Percentiles rank a stretch among this genome's conserved stretches.
Conservation (phyloP, 2,797 vertebrate genomes). For the Characodon lateralis region DNA sequence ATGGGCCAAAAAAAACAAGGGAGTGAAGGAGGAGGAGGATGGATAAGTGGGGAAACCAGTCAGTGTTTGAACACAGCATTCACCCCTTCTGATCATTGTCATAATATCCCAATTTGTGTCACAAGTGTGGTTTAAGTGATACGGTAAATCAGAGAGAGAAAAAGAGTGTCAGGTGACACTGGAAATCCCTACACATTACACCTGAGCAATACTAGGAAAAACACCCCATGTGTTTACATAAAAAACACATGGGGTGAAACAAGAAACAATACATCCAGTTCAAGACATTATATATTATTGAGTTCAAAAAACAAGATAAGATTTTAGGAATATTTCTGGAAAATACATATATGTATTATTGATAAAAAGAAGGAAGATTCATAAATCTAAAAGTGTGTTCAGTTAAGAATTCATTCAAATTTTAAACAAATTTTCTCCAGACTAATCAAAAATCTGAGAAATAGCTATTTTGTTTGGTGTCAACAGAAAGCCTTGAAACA, state of each 20-base stretch:
- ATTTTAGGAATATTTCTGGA: no score
- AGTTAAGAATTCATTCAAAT: no score
- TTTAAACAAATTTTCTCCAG: no score
- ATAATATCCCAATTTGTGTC: conserved; percentile 85
- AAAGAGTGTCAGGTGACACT: conserved; percentile 71
- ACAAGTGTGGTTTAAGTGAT: conserved; percentile 78
- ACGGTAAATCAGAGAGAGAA: conserved; percentile 81
- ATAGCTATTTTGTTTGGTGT: no score
- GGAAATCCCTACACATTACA: conserved; percentile 33
- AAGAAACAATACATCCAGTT: no score
- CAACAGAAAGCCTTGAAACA: no score
- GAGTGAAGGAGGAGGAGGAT: conserved; percentile 36
- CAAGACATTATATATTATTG: no score
- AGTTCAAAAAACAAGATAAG: no score
- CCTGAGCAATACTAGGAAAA: conserved; percentile 36
- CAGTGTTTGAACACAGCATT: conserved; percentile 77
- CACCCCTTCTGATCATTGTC: conserved; percentile 83
- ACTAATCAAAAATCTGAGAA: no score
- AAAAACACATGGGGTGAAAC: background rate
- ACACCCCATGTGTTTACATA: conserved; percentile 46
- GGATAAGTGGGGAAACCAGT: conserved; percentile 61
- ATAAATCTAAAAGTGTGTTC: no score
- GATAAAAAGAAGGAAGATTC: no score
- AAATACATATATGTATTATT: no score
- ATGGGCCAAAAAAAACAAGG: conserved; percentile 72